phyloP scores from a whole-genome alignment of 1,140 invertebrate species.

The Euglossa dilemma region DNA sequence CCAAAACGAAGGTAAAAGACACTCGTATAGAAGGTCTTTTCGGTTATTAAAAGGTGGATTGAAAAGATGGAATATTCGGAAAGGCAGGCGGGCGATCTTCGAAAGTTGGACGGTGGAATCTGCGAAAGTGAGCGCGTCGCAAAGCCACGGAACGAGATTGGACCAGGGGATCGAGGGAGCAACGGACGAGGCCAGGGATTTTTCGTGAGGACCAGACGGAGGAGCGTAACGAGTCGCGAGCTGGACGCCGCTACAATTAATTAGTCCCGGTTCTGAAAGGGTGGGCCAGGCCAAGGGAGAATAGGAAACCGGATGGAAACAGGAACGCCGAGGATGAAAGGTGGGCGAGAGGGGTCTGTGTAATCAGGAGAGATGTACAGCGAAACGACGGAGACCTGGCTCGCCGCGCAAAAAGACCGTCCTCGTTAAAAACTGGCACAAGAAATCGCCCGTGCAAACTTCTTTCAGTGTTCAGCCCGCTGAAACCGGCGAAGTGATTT shows the following conservation, averaged over 20 bases:
- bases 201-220: background rate
- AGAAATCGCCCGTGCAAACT: constrained; percentile 25
- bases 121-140: background rate
- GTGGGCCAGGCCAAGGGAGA: background rate
- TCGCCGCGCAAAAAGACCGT: background rate
- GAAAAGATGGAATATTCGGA: too few relatives aligned
- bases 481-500: constrained; percentile 18
- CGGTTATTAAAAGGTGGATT: too few relatives aligned
- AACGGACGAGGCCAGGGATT: background rate
- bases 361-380: constrained; percentile 31
- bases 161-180: background rate
- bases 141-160: background rate
- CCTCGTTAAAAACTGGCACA: constrained; percentile 5
- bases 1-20: too few relatives aligned
- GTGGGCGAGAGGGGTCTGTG: background rate
- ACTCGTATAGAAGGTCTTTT: too few relatives aligned
- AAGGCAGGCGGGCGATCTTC: background rate
- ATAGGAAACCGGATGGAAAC: constrained; percentile 19
- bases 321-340: constrained; percentile 36
- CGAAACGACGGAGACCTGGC: background rate
- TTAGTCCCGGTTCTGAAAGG: constrained; percentile 35
- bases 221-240: constrained; percentile 10
- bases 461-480: background rate
- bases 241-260: constrained; percentile 46
- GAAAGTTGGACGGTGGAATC: background rate